phyloP scores from a whole-genome alignment of 2,113 vertebrate genomes.

The Eulemur rufifrons region DNA sequence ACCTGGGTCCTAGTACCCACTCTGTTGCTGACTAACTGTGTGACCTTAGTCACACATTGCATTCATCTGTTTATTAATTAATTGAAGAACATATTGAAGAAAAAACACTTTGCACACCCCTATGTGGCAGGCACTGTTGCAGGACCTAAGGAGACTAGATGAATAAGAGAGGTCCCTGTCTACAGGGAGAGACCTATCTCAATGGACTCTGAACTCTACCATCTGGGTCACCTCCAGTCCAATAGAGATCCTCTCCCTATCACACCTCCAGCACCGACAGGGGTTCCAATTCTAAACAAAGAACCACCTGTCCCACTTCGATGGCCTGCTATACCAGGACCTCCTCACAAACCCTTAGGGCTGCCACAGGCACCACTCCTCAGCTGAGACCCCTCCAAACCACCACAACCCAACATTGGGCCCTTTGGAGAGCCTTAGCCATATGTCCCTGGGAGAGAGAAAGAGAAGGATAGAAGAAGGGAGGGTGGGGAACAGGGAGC shows the following conservation, averaged over 20 bases:
- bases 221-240: background rate
- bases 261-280: too few relatives aligned
- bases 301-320: accelerated
- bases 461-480: background rate
- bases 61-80: background rate
- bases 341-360: background rate
- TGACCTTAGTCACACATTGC: background rate
- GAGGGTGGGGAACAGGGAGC: too few relatives aligned
- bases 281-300: background rate
- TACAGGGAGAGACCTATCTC: background rate
- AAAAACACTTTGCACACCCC: background rate
- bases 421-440: background rate
- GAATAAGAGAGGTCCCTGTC: background rate
- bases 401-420: background rate
- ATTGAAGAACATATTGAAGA: background rate
- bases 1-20: background rate
- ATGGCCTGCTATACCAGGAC: background rate
- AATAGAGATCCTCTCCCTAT: background rate
- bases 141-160: background rate
- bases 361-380: background rate
- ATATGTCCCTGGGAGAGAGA: background rate
- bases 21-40: background rate
- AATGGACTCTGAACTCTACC: background rate
- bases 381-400: background rate
- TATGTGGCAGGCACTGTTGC: background rate